phyloP scores from a whole-genome alignment of 2,888 invertebrate species.

The Apoda limacodes region DNA sequence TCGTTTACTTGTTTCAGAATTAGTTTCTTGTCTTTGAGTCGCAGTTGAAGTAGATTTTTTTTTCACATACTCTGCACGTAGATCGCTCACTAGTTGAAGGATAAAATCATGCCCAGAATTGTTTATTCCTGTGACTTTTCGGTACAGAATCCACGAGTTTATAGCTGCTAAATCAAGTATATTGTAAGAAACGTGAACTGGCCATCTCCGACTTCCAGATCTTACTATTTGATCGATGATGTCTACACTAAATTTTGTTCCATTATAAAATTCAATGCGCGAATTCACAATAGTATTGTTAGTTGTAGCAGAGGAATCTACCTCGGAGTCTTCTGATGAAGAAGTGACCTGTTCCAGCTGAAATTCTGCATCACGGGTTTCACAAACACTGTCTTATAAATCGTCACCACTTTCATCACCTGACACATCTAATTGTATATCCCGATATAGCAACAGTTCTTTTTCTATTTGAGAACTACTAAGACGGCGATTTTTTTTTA shows the following conservation, averaged over 20 bases:
- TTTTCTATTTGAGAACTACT: too few relatives aligned
- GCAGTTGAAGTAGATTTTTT: conserved; percentile 2
- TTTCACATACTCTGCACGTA: conserved; percentile 3
- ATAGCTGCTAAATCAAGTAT: conserved; percentile 7
- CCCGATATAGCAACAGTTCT: too few relatives aligned
- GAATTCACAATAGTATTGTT: conserved; percentile 6
- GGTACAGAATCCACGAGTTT: conserved; percentile 9
- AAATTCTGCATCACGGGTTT: conserved; percentile 14
- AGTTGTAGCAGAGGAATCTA: conserved; percentile 8
- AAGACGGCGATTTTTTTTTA: too few relatives aligned
- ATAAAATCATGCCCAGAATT: conserved; percentile 5
- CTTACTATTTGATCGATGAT: conserved; percentile 8
- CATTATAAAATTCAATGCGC: conserved; percentile 7
- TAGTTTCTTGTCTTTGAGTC: too few relatives aligned
- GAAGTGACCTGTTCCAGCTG: conserved; percentile 12
- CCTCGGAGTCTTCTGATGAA: conserved; percentile 14
- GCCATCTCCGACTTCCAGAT: too few relatives aligned
- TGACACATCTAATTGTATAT: too few relatives aligned
- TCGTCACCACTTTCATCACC: too few relatives aligned
- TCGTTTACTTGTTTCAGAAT: conserved; percentile 6
- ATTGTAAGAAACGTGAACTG: conserved; percentile 3
- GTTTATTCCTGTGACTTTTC: conserved; percentile 8
- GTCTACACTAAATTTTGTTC: conserved; percentile 7
- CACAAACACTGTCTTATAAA: too few relatives aligned
- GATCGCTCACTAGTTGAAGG: conserved; percentile 2